Conservation (phyloP, 1,140 invertebrate species). For the Euura saliciscinereae region DNA sequence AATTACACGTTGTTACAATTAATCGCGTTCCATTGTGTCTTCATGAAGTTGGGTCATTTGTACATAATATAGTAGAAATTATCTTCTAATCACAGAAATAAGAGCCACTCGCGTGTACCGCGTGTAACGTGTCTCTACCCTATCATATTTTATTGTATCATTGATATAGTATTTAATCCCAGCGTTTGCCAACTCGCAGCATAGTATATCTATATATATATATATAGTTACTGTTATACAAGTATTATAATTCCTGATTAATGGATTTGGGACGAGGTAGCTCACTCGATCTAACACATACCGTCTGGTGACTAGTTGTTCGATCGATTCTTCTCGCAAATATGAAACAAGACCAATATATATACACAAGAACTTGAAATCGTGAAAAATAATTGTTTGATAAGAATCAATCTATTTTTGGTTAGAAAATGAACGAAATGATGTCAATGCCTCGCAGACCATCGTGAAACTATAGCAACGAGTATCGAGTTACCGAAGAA, state of each 20-base stretch:
- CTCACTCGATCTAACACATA: background rate
- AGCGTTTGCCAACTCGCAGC: too few species aligned
- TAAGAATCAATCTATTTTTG: too few species aligned
- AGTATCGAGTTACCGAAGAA: too few species aligned
- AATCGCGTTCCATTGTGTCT: slow-evolving; percentile 1
- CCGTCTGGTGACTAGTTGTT: too few species aligned
- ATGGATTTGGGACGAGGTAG: slow-evolving; percentile 2
- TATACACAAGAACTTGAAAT: too few species aligned
- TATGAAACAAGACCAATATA: too few species aligned
- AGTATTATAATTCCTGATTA: background rate
- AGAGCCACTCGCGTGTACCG: background rate
- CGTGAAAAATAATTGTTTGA: too few species aligned
- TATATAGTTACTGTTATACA: background rate
- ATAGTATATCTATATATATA: background rate
- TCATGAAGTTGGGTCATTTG: background rate
- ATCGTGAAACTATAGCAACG: background rate
- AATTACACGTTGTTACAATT: background rate
- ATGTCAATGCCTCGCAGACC: background rate
- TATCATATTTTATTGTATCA: background rate
- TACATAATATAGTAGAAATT: background rate
- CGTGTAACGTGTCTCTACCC: background rate
- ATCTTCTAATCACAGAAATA: background rate
- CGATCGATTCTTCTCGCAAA: too few species aligned
- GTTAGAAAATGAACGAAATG: background rate
- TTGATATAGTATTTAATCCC: background rate